Conservation (phyloP, 2,797 vertebrate species). For the Gymnopithys bicolor region DNA sequence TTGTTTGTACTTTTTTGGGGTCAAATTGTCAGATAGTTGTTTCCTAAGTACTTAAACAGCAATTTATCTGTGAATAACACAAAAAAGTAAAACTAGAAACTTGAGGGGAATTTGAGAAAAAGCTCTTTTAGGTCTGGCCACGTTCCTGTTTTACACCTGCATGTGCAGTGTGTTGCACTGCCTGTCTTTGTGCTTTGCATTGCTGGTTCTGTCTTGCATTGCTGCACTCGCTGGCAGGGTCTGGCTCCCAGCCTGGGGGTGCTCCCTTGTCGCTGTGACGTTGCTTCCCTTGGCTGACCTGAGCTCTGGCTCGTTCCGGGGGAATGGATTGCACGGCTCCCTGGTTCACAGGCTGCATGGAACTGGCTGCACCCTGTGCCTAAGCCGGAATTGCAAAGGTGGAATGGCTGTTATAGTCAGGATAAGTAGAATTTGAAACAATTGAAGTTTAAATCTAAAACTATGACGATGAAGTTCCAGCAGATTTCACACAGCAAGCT, state of each 20-base stretch:
- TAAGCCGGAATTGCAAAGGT: not conserved
- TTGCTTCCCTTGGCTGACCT: not conserved
- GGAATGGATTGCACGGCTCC: constrained; percentile 5
- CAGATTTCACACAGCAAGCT: not conserved
- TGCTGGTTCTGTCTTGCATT: not conserved
- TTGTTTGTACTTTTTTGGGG: not conserved
- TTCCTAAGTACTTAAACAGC: not conserved
- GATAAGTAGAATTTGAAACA: constrained; percentile 36
- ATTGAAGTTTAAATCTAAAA: constrained; percentile 72
- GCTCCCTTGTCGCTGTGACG: not conserved
- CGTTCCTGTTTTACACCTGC: not conserved
- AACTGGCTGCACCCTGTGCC: not conserved
- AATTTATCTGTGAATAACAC: not conserved
- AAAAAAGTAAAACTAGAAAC: not conserved
- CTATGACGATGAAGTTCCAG: not conserved
- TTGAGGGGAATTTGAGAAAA: not conserved
- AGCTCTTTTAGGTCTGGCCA: not conserved
- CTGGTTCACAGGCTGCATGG: constrained; percentile 31
- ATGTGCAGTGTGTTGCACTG: not conserved
- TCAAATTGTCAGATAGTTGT: not conserved
- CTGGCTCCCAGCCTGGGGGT: not conserved
- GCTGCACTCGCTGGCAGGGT: not conserved
- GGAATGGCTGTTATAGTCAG: not conserved
- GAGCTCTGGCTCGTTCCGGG: not conserved
- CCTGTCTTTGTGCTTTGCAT: not conserved